These are phyloP conservation scores for Sphinx pinastri DNA, from an alignment of 2,888 invertebrate species.

Conservation along the genomic window DNA sequence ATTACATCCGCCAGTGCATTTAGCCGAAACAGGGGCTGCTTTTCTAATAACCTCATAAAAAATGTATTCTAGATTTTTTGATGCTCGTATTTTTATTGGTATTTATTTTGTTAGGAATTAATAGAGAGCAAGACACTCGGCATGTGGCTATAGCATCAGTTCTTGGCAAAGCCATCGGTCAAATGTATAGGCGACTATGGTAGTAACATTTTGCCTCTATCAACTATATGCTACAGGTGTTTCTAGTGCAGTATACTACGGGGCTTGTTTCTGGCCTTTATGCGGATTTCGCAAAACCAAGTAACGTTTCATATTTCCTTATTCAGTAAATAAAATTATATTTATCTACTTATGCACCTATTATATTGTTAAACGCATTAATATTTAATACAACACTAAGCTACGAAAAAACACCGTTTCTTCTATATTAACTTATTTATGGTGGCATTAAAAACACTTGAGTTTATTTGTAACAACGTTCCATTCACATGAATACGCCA, in stretches of 20 bases:
- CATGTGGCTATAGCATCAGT: no score
- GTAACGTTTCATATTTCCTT: no score
- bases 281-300: no score
- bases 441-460: neutral
- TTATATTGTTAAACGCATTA: neutral
- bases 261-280: no score
- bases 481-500: neutral
- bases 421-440: neutral
- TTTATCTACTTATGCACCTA: neutral
- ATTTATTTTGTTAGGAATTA: conserved; percentile 21
- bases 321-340: no score
- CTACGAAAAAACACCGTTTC: neutral
- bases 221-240: no score
- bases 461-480: neutral
- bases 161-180: no score
- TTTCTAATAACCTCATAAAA: conserved; percentile 28
- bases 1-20: conserved; percentile 59
- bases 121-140: neutral
- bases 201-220: no score
- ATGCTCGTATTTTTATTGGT: neutral
- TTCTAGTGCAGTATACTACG: no score
- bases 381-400: neutral
- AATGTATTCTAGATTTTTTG: conserved; percentile 23
- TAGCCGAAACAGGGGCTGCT: conserved; percentile 30
- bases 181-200: no score